These are phyloP conservation scores for Clarias pachynema DNA, from an alignment of 2,797 vertebrate genomes.

Conservation along the genomic window DNA sequence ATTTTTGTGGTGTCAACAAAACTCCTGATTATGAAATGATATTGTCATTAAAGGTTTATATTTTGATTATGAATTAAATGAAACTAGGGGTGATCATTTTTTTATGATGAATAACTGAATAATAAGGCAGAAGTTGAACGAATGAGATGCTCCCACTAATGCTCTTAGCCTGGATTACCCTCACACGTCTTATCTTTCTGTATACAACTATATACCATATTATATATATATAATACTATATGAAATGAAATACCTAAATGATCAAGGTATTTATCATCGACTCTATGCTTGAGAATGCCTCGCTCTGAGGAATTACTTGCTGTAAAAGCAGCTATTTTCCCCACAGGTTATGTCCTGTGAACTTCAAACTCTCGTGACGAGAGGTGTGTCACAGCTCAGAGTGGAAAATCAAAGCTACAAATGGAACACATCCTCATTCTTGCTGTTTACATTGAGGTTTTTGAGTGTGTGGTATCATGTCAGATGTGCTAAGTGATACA, in stretches of 20 bases:
- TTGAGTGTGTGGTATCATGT: constrained; percentile 33
- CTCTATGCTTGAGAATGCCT: neutral
- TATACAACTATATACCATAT: neutral
- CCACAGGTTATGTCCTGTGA: neutral
- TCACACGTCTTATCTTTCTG: neutral
- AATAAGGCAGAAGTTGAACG: neutral
- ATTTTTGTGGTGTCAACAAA: neutral
- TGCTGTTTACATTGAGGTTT: constrained; percentile 50
- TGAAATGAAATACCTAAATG: neutral
- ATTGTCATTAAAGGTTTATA: neutral
- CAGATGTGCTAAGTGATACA: constrained; percentile 39
- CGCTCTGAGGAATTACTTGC: neutral
- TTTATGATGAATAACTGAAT: neutral
- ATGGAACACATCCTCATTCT: constrained; percentile 51
- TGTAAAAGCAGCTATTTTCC: neutral
- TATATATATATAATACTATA: neutral
- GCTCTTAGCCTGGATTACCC: neutral
- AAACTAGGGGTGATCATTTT: neutral
- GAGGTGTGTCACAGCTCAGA: constrained; percentile 44
- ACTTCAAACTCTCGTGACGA: constrained; percentile 35
- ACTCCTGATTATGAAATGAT: neutral
- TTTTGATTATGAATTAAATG: neutral
- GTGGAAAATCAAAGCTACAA: constrained; percentile 48
- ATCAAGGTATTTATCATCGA: neutral
- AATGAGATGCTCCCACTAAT: neutral